Base-by-base conservation (phyloP, 1,140 invertebrate genomes). In the Lasioglossum albipes region DNA sequence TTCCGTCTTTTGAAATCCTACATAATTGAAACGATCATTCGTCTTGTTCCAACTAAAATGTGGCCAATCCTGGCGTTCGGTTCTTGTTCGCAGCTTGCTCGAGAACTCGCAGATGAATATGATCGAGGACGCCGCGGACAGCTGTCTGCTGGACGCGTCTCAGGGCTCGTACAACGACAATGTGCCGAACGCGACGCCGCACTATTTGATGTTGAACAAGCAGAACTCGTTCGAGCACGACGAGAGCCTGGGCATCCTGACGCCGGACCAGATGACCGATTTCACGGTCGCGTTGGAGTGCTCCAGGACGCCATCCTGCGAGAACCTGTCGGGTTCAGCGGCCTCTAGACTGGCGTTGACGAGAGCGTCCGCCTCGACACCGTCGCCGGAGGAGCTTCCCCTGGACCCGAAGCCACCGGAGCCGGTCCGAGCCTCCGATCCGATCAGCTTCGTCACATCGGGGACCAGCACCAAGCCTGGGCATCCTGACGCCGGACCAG, bases 381-480 rank as follows among this genome's bases (percentile, higher is more conserved):
- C 84, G 5, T 83, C 96, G 0, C 95, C 96, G 0, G 96, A 97
- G 91, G 97, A 97, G 88, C 91, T 97, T 61, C 97, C 97, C 0
- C 92, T 97, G 18, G 96, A 97, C 91, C 95, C 95, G 16, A 94
- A 91, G 76, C 87, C 93, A 4, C 75, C 66, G 18, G 85, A 86
- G 16, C 73, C 80, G 31, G 76, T 76, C 22, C 70, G 81, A 41
- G 87, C 52, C 1, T n/a, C 67, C 9, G 86, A 92, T 64, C 92
- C 92, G 2, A 95, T 94, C 86, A 97, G 96, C 90, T 97, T 97
- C 88, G 95, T 97, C 5, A 97, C 96, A 0, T 97, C 96, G 83
- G 96, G 97, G 2, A 97, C 97, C 1, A 97, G 96, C 87, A 97
- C 97, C 45, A 97, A n/a, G n/a, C n/a, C n/a, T n/a, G n/a, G n/a